Conservation (phyloP, 2,888 invertebrate genomes). For the Caenorhabditis sp. region DNA sequence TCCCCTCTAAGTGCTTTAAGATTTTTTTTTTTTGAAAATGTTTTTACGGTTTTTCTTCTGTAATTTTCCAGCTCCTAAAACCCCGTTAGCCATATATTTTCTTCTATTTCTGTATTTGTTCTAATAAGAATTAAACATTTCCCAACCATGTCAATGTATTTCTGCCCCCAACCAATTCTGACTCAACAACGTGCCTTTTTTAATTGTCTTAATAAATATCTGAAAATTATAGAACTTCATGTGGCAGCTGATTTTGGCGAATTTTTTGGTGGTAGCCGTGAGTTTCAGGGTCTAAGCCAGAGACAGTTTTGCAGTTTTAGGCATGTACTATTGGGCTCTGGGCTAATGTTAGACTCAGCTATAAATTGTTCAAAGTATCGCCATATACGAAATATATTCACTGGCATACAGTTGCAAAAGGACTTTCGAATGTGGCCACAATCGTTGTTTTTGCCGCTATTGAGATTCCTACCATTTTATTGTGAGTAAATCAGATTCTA, state of each 20-base stretch:
- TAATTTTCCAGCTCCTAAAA: background rate
- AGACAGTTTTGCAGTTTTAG: too few species aligned
- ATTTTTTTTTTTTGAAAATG: background rate
- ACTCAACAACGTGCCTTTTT: constrained; percentile 1
- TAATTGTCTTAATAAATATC: too few species aligned
- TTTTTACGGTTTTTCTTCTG: background rate
- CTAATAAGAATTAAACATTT: background rate
- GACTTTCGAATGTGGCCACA: background rate
- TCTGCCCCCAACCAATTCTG: background rate
- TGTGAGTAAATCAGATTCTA: background rate
- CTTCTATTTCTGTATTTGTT: background rate
- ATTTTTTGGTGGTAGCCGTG: background rate
- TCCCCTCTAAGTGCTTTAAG: background rate
- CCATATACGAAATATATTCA: background rate
- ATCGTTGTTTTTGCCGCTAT: background rate
- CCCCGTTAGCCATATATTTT: constrained; percentile 1
- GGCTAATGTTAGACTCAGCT: background rate
- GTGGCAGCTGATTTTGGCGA: background rate
- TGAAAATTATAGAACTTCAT: background rate
- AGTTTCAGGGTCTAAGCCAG: background rate
- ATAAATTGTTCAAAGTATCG: background rate
- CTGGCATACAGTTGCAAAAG: background rate
- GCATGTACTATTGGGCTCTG: background rate
- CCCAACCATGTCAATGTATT: background rate
- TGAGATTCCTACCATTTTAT: background rate